Percentiles rank a stretch among this genome's conserved stretches.
Conservation (phyloP, 2,113 vertebrate genomes). For the Erpornis zantholeuca region DNA sequence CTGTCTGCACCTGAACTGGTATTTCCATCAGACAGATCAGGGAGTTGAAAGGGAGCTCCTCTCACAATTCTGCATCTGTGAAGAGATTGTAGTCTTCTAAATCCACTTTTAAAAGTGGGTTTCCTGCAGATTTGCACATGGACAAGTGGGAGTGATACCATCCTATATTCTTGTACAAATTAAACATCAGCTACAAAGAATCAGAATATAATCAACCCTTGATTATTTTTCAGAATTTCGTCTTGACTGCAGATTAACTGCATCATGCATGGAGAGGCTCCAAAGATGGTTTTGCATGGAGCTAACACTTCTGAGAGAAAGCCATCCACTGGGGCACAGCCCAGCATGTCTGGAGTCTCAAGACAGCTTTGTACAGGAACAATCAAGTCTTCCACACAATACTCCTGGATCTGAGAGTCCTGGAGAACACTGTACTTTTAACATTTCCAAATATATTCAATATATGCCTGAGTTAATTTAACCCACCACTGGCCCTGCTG, state of each 20-base stretch:
- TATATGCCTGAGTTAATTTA: background rate
- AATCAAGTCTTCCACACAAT: background rate
- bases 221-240: background rate
- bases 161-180: background rate
- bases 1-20: constrained; percentile 56
- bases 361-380: background rate
- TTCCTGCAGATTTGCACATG: background rate
- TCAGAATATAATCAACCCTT: background rate
- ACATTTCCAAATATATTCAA: background rate
- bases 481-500: background rate
- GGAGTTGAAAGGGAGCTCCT: background rate
- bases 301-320: background rate
- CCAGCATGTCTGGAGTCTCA: background rate
- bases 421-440: background rate
- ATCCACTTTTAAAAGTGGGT: background rate
- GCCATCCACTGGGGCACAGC: fast-evolving
- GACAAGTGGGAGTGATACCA: background rate
- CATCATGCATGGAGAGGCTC: background rate
- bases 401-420: background rate
- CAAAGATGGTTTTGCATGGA: background rate
- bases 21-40: background rate
- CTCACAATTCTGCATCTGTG: background rate
- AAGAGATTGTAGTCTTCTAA: background rate
- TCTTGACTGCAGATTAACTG: background rate
- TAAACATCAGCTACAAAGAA: background rate